phyloP scores from a whole-genome alignment of 2,113 vertebrate species.

The Oenanthe melanoleuca region DNA sequence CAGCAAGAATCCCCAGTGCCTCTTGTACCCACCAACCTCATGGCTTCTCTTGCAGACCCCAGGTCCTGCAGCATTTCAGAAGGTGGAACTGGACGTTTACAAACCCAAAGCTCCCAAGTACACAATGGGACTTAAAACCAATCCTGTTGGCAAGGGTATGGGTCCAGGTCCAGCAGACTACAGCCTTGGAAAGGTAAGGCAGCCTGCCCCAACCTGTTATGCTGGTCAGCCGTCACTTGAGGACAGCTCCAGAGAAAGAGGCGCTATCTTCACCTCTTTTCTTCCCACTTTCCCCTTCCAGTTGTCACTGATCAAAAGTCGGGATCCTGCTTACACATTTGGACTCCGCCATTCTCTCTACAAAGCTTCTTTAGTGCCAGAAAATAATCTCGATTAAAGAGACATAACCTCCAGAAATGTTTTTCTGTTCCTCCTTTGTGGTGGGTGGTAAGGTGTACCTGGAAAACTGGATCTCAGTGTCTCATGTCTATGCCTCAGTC shows the following conservation, averaged over 20 bases:
- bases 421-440: not conserved
- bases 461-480: not conserved
- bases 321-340: not conserved
- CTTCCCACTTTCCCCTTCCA: not conserved
- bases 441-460: not conserved
- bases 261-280: no score
- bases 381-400: not conserved
- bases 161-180: not conserved
- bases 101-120: not conserved
- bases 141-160: accelerated
- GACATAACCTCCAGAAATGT: not conserved
- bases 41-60: not conserved
- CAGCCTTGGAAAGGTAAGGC: not conserved
- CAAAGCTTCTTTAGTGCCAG: not conserved
- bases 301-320: not conserved
- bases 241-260: no score
- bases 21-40: not conserved
- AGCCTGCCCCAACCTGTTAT: no score
- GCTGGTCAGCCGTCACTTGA: no score
- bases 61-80: not conserved
- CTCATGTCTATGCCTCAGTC: not conserved
- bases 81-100: not conserved
- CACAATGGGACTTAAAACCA: not conserved
- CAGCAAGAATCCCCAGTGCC: not conserved
- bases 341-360: not conserved